A percentile compares a stretch with the other conserved stretches of the same genome.
Conservation (phyloP, 92 coral and sea anemone genomes). For the Epizoanthus stellaris region DNA sequence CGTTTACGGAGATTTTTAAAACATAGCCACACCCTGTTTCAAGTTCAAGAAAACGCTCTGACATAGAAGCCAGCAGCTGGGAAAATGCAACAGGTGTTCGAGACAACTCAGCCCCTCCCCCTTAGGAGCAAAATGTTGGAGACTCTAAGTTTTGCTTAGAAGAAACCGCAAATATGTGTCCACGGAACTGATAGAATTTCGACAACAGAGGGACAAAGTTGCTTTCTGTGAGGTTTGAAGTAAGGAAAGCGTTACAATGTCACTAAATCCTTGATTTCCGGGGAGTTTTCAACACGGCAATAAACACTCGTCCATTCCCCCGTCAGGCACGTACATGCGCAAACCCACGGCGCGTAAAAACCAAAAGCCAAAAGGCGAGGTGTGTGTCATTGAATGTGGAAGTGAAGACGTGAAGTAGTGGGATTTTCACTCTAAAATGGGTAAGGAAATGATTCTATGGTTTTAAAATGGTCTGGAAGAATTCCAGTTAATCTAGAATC, state of each 20-base stretch:
- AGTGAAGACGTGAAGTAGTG: neutral
- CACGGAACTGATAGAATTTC: slow-evolving; percentile 12
- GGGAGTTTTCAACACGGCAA: slow-evolving; percentile 17
- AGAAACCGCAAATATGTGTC: no score
- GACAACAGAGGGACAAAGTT: neutral
- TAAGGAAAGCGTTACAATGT: slow-evolving; percentile 3
- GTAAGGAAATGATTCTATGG: slow-evolving; percentile 14
- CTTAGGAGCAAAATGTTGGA: neutral
- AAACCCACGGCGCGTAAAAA: slow-evolving; percentile 36
- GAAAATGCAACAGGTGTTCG: slow-evolving; percentile 40
- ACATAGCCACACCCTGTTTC: slow-evolving; percentile 14
- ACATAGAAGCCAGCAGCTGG: slow-evolving; percentile 11
- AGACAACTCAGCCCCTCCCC: slow-evolving; percentile 24
- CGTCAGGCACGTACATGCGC: slow-evolving; percentile 37
- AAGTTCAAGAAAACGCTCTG: neutral
- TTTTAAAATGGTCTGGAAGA: neutral
- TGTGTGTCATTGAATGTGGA: slow-evolving; percentile 30
- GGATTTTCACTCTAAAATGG: slow-evolving; percentile 28
- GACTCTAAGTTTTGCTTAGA: neutral
- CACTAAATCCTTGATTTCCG: slow-evolving; percentile 37
- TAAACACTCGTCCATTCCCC: slow-evolving; percentile 33
- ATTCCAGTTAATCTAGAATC: neutral
- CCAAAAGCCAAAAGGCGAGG: slow-evolving; percentile 23
- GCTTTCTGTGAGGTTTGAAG: neutral
- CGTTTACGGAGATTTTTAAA: no score